Conservation (phyloP, 1,140 invertebrate genomes). For the Ceratina australensis region DNA sequence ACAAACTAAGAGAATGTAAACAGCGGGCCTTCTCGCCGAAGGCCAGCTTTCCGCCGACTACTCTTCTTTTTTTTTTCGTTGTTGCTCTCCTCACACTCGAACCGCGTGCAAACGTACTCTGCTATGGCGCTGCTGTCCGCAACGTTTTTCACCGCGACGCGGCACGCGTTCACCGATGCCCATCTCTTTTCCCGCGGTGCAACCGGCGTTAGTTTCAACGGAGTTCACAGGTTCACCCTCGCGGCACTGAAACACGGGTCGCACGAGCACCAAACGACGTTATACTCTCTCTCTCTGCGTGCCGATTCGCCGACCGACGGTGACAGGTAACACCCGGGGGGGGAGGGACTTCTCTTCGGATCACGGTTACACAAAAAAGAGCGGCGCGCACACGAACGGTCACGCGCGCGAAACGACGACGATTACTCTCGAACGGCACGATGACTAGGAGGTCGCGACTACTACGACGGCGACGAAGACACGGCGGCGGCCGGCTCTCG, state of each 20-base stretch:
- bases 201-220: neutral
- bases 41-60: neutral
- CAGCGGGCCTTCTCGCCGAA: neutral
- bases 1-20: neutral
- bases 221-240: no score
- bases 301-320: neutral
- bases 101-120: slow-evolving; percentile 48
- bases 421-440: neutral
- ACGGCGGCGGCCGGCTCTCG: slow-evolving; percentile 46
- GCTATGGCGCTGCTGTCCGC: slow-evolving; percentile 54
- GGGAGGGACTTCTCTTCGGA: no score
- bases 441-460: neutral
- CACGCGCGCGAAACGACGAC: slow-evolving; percentile 19
- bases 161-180: slow-evolving; percentile 43
- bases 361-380: no score
- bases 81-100: slow-evolving; percentile 38
- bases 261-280: neutral
- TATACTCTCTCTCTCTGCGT: no score
- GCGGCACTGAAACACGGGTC: neutral
- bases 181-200: slow-evolving; percentile 24
- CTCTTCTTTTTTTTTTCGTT: neutral
- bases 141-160: slow-evolving; percentile 43
- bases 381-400: neutral
- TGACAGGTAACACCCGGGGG: no score
- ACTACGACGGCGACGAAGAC: slow-evolving; percentile 26